Evolutionary conservation across 2,113 vertebrate species (phyloP).

Genomic region (Camelus bactrianus): DNA sequence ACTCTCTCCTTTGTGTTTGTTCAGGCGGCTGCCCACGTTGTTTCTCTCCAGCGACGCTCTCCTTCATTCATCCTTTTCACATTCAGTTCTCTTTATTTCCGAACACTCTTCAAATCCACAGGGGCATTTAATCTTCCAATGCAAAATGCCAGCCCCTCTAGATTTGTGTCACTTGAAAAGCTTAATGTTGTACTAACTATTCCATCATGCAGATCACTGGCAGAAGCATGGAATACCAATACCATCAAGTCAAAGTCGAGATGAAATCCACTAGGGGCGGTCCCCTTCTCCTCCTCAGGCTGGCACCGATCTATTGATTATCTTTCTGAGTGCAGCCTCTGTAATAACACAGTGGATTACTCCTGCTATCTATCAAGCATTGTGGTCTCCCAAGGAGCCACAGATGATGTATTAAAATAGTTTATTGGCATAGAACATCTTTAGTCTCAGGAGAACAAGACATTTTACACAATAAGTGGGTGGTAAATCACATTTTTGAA

Average conservation of each 20-base stretch:
- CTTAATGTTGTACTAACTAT: conserved; percentile 37
- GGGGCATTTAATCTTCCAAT: conserved; percentile 65
- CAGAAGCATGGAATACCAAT: conserved; percentile 26
- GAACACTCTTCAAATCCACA: conserved; percentile 44
- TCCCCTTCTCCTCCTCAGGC: not conserved
- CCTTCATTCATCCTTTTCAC: conserved; percentile 64
- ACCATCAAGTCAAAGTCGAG: conserved; percentile 52
- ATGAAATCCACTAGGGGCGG: conserved; percentile 50
- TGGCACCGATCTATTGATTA: conserved; percentile 74
- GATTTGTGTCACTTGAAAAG: conserved; percentile 60
- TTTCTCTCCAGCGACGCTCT: not conserved
- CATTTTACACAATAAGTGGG: conserved; percentile 72
- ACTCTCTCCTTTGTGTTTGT: not conserved
- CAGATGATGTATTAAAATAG: conserved; percentile 67
- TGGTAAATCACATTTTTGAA: conserved; percentile 74
- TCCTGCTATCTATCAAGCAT: conserved; percentile 42
- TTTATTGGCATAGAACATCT: conserved; percentile 73
- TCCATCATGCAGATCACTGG: not conserved
- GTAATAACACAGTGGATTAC: conserved; percentile 55
- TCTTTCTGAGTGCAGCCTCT: conserved; percentile 45
- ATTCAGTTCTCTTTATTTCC: conserved; percentile 49
- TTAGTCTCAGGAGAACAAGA: conserved; percentile 72
- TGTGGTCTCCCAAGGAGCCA: conserved; percentile 53
- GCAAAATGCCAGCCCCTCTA: conserved; percentile 23
- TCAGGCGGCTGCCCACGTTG: not conserved